These are phyloP conservation scores for Micromys minutus DNA, from an alignment of 2,113 vertebrate genomes.

Conservation along the genomic window DNA sequence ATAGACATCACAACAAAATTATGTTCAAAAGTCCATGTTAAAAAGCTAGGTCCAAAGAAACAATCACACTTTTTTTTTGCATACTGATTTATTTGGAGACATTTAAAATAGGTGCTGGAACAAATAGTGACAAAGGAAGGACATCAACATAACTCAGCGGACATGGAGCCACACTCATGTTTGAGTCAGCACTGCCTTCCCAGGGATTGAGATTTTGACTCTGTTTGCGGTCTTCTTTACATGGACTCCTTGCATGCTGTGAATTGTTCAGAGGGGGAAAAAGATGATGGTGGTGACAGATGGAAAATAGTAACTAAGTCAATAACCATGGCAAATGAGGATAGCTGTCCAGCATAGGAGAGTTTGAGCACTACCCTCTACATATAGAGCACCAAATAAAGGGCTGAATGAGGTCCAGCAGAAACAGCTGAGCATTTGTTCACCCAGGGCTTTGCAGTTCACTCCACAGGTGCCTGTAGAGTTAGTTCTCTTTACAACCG, in stretches of 20 bases:
- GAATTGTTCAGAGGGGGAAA: neutral
- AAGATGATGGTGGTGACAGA: neutral
- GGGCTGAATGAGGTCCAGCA: neutral
- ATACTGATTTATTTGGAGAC: constrained; percentile 23
- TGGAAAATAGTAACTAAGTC: neutral
- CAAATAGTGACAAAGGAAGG: neutral
- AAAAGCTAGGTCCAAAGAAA: neutral
- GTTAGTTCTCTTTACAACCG: neutral
- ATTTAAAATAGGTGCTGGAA: neutral
- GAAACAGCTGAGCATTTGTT: neutral
- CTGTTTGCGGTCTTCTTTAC: neutral
- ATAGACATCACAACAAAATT: constrained; percentile 3
- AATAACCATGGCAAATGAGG: neutral
- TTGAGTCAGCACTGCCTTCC: neutral
- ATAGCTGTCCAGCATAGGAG: neutral
- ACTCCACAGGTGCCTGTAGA: neutral
- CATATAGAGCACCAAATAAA: neutral
- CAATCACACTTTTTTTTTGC: neutral
- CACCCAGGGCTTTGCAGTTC: neutral
- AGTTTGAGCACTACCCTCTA: neutral
- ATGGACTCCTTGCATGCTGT: neutral
- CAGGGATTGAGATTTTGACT: neutral
- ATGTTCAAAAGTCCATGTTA: constrained; percentile 13
- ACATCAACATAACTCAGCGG: neutral
- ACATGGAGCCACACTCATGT: neutral